Percentiles rank a stretch among this genome's conserved stretches.
Conservation (phyloP, 2,888 invertebrate genomes). For the Xylota sylvarum region DNA sequence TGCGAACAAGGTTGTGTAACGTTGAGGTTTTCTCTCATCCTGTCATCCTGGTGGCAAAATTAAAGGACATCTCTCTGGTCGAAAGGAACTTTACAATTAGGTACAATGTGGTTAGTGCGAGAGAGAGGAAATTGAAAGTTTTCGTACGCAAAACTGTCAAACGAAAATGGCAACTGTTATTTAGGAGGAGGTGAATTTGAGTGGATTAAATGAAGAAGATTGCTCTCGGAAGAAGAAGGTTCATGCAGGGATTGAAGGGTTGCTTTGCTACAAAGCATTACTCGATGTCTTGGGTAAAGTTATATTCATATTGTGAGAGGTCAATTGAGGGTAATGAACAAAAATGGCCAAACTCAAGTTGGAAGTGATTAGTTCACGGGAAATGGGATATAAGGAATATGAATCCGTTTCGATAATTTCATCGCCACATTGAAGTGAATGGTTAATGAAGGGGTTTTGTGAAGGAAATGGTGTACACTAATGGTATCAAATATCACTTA, state of each 20-base stretch:
- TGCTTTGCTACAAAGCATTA: slow-evolving; percentile 17
- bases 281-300: slow-evolving; percentile 10
- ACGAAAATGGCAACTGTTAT: slow-evolving; percentile 56
- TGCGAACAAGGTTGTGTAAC: slow-evolving; percentile 33
- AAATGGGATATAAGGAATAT: neutral
- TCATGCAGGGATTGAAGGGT: slow-evolving; percentile 23
- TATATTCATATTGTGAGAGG: slow-evolving; percentile 6
- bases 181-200: slow-evolving; percentile 58
- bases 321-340: slow-evolving; percentile 55
- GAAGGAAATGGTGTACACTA: neutral
- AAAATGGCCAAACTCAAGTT: slow-evolving; percentile 17
- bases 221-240: neutral
- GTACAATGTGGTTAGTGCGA: slow-evolving; percentile 68
- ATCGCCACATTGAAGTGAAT: slow-evolving; percentile 6
- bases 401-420: slow-evolving; percentile 33
- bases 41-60: slow-evolving; percentile 44
- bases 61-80: slow-evolving; percentile 66
- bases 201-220: slow-evolving; percentile 51
- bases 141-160: slow-evolving; percentile 71
- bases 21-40: slow-evolving; percentile 50
- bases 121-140: slow-evolving; percentile 71
- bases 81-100: slow-evolving; percentile 72
- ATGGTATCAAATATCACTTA: slow-evolving; percentile 10
- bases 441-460: slow-evolving; percentile 28
- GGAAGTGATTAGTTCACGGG: slow-evolving; percentile 4